Evolutionary conservation across 2,113 vertebrate genomes (phyloP).

Genomic region (Chamaea fasciata): DNA sequence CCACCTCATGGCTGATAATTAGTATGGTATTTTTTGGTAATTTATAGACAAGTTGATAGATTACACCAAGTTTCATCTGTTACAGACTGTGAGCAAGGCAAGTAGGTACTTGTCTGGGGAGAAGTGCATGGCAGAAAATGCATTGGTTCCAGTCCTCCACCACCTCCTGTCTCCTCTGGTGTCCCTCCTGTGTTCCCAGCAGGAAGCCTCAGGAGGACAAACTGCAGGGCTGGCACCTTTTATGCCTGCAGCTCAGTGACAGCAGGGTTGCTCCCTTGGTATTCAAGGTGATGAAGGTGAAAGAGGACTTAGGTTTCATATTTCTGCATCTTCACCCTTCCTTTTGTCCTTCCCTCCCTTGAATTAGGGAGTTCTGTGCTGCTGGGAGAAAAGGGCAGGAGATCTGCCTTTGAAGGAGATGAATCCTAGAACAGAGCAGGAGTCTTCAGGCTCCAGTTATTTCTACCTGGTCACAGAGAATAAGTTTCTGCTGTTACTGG

Average conservation of each 20-base stretch:
- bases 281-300: neutral
- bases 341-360: neutral
- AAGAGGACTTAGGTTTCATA: neutral
- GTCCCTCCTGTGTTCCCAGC: neutral
- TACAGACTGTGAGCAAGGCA: neutral
- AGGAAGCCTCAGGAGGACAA: neutral
- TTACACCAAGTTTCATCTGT: neutral
- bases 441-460: neutral
- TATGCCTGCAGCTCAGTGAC: neutral
- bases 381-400: neutral
- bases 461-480: neutral
- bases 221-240: neutral
- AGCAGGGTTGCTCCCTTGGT: neutral
- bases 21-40: neutral
- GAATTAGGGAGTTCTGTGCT: neutral
- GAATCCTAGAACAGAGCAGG: neutral
- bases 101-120: neutral
- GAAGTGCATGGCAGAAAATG: neutral
- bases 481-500: neutral
- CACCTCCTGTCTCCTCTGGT: neutral
- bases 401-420: neutral
- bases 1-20: neutral
- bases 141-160: neutral
- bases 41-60: neutral
- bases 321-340: neutral